Base-by-base conservation (phyloP, 2,888 invertebrate genomes). In the Dolichopus griseipennis region DNA sequence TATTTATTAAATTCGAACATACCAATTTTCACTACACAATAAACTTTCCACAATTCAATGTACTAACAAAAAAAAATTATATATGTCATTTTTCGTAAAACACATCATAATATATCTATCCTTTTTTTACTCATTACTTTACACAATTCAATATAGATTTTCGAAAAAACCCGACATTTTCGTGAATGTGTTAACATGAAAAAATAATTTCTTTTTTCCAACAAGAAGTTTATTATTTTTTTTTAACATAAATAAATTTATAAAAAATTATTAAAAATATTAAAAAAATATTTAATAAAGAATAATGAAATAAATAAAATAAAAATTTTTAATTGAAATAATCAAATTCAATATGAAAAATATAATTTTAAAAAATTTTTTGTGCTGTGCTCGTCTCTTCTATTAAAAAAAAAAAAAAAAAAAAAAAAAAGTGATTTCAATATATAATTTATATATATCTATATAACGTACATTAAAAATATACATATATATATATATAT, bases 121-220 rank as follows among this genome's bases (percentile, higher is more conserved):
- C n/a, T n/a, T 52, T 52, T 52, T 52, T 52, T 12, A n/a, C 52
- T n/a, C n/a, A n/a, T n/a, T 27, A 52, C 15, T 6, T n/a, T 52
- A 15, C 52, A 52, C 6, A n/a, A n/a, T 52, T 52, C 9, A 18
- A 52, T 52, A 52, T 52, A 52, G 52, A 52, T 52, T 52, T 52
- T 52, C 52, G 52, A 52, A 52, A 43, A 52, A 52, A 52, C 52
- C 52, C 52, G 52, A 52, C 52, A 52, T 52, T 52, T 52, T 52
- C 52, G 52, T 52, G 52, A 52, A 52, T 52, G 52, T 52, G 52
- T 52, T 52, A 52, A 52, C 52, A 52, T 52, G 52, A 52, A 52
- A 52, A 52, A 52, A 52, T 52, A 52, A 52, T 12, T 18, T 52
- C 18, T 18, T 52, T 43, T 43, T 52, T 18, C 52, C 15, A 52